Evolutionary conservation across 2,888 invertebrate species (phyloP).

Genomic region (Leistus spinibarbis): DNA sequence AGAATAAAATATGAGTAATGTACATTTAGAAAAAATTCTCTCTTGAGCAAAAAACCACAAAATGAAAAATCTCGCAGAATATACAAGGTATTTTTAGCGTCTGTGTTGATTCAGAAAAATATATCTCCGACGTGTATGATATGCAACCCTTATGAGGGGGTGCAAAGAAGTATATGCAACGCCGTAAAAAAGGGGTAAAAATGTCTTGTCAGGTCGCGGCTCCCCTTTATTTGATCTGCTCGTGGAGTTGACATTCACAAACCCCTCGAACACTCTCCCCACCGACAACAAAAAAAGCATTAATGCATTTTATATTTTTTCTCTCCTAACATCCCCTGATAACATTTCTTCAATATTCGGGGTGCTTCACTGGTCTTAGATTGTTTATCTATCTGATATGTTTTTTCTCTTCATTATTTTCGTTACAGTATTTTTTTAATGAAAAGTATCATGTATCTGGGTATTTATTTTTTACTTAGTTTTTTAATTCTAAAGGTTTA

Average conservation of each 20-base stretch:
- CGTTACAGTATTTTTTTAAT: not conserved
- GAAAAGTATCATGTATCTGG: constrained; percentile 24
- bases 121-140: too few relatives aligned
- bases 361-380: constrained; percentile 21
- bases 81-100: too few relatives aligned
- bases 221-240: constrained; percentile 6
- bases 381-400: constrained; percentile 19
- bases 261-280: constrained; percentile 12
- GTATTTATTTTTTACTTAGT: constrained; percentile 18
- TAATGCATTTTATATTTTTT: constrained; percentile 38
- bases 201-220: constrained; percentile 17
- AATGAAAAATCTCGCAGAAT: too few relatives aligned
- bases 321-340: constrained; percentile 27
- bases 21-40: too few relatives aligned
- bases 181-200: constrained; percentile 7
- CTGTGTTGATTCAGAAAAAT: too few relatives aligned
- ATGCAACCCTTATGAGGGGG: too few relatives aligned
- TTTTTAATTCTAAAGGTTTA: too few relatives aligned
- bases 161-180: not conserved
- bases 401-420: constrained; percentile 10
- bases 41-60: too few relatives aligned
- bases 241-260: constrained; percentile 29
- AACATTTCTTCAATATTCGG: constrained; percentile 19
- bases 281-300: constrained; percentile 6
- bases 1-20: too few relatives aligned